Evolutionary conservation across 1,140 invertebrate species (phyloP), one percentile per base, ranked within the genome.

Genomic region (Wiebesia pumilae): DNA sequence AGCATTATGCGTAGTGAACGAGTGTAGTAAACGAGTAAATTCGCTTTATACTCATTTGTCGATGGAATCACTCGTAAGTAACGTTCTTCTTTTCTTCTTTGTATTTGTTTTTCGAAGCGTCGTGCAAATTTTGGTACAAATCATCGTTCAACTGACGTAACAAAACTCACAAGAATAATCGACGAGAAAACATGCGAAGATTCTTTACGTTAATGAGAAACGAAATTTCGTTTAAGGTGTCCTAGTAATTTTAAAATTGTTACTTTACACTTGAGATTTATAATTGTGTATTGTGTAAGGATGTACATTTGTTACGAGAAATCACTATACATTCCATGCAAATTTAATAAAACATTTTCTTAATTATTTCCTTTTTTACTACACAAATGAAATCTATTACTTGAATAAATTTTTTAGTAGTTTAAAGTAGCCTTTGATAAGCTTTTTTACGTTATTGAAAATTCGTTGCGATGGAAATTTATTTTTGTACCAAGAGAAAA

Each of bases 161-260:
- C 16, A 51, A 71, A 73, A 77, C 27, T 30, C 38, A 84, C 10
- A 83, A 62, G 16, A 69, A 80, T 80, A 85, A 58, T 69, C 30
- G 1, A 47, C 30, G 35, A 30, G 78, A 24, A 78, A 33, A n/a
- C 40, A 27, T 54, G 30, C 40, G 67, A 81, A 81, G 78, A 81
- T 77, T 81, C 78, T 81, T 81, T 65, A 77, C n/a, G 38, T n/a
- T 79, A 33, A 69, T 47, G 69, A 86, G 71, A 71, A 86, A 85
- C 67, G 84, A 81, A 81, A 81, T 82, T 86, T 40, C n/a, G 43
- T 81, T 85, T 62, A 35, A 82, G 71, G 80, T 82, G 62, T 86
- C 85, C 85, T 86, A 86, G 85, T 86, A 86, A 81, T 86, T 86
- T 86, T 86, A 67, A 86, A 86, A 86, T 86, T 86, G 85, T 86